phyloP scores from a whole-genome alignment of 2,797 vertebrate genomes.

The Carduelis carduelis region DNA sequence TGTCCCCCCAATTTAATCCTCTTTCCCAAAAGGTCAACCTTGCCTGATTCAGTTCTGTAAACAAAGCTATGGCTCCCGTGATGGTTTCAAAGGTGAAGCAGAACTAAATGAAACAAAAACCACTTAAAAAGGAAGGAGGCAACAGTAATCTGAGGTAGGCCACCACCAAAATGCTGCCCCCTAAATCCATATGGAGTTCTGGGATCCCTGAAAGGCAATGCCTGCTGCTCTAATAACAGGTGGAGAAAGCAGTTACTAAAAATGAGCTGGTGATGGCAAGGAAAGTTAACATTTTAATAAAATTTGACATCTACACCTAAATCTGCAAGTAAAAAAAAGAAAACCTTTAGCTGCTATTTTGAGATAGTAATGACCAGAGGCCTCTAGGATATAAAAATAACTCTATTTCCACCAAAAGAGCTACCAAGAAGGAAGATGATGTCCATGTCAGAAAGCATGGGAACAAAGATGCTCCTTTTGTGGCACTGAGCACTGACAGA shows the following conservation, averaged over 20 bases:
- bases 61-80: conserved; percentile 64
- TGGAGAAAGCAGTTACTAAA: neutral
- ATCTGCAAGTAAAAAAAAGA: neutral
- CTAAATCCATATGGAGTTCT: neutral
- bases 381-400: neutral
- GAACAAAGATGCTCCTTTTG: neutral
- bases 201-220: conserved; percentile 26
- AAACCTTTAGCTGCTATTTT: neutral
- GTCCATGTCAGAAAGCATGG: neutral
- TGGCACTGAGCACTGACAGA: conserved; percentile 11
- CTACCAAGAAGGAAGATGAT: neutral
- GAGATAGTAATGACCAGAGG: neutral
- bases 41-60: conserved; percentile 56
- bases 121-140: conserved; percentile 20
- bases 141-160: conserved; percentile 74
- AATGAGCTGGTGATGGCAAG: neutral
- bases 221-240: neutral
- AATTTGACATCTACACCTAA: neutral
- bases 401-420: neutral
- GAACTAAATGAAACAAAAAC: neutral
- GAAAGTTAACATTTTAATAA: neutral
- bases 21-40: conserved; percentile 22
- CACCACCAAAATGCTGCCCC: conserved; percentile 48
- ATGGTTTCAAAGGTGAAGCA: conserved; percentile 39
- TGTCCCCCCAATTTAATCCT: neutral